Conservation (phyloP, 2,888 invertebrate species). For the Eugnorisma glareosa region DNA sequence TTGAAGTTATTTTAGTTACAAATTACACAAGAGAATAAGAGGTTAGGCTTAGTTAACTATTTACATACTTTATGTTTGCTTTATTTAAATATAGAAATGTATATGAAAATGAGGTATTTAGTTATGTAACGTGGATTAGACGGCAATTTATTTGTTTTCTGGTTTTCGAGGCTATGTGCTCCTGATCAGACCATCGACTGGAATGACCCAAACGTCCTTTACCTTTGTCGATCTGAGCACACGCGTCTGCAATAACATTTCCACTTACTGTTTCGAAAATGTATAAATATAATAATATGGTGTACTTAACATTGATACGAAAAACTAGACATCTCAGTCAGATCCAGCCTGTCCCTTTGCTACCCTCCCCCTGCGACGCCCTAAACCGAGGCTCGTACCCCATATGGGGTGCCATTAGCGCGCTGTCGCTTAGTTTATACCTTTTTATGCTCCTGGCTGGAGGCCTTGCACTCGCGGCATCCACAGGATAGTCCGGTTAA, state of each 20-base stretch:
- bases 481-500: too few species aligned
- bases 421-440: too few species aligned
- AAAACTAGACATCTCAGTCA: too few species aligned
- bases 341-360: too few species aligned
- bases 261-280: background rate
- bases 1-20: constrained; percentile 25
- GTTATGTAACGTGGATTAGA: background rate
- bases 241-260: background rate
- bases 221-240: background rate
- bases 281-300: too few species aligned
- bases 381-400: too few species aligned
- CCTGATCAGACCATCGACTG: background rate
- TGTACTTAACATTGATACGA: background rate
- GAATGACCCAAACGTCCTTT: background rate
- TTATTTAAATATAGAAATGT: background rate
- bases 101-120: background rate
- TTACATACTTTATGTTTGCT: background rate
- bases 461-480: too few species aligned
- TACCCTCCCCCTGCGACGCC: too few species aligned
- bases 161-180: background rate
- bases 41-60: background rate
- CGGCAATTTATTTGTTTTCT: background rate
- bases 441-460: too few species aligned
- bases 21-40: constrained; percentile 13
- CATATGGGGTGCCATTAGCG: too few species aligned